Evolutionary conservation across 2,113 vertebrate genomes (phyloP).

Genomic region (Menura novaehollandiae): DNA sequence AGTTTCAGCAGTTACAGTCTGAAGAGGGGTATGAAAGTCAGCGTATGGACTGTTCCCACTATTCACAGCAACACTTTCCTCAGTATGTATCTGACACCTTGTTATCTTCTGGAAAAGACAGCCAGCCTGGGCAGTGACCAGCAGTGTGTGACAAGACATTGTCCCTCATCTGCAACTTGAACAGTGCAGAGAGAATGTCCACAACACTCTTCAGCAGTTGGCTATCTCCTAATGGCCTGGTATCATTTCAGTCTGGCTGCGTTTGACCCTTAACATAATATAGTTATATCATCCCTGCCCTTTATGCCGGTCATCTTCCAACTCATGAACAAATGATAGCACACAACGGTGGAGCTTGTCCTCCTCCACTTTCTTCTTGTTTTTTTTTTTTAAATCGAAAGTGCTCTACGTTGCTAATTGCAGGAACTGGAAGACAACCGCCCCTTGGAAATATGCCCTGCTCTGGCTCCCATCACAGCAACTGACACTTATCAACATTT

Average conservation of each 20-base stretch:
- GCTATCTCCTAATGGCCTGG: background rate
- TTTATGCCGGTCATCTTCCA: background rate
- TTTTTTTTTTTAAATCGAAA: background rate
- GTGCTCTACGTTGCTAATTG: background rate
- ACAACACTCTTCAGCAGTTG: background rate
- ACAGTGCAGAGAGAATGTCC: background rate
- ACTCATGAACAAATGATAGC: background rate
- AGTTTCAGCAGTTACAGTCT: background rate
- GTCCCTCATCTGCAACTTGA: background rate
- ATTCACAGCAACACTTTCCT: background rate
- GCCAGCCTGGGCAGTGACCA: background rate
- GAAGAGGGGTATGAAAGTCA: background rate
- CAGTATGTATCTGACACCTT: background rate
- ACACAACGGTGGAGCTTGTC: background rate
- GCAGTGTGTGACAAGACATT: rapidly evolving
- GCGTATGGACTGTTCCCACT: rapidly evolving
- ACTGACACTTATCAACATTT: background rate
- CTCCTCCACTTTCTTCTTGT: background rate
- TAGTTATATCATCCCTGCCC: background rate
- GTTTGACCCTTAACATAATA: background rate
- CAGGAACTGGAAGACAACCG: background rate
- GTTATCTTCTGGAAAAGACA: background rate
- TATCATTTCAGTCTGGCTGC: background rate
- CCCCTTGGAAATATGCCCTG: background rate
- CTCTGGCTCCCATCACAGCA: background rate